These are phyloP conservation scores for Campopleginae sp. DNA, from an alignment of 2,888 invertebrate genomes.

Conservation along the genomic window DNA sequence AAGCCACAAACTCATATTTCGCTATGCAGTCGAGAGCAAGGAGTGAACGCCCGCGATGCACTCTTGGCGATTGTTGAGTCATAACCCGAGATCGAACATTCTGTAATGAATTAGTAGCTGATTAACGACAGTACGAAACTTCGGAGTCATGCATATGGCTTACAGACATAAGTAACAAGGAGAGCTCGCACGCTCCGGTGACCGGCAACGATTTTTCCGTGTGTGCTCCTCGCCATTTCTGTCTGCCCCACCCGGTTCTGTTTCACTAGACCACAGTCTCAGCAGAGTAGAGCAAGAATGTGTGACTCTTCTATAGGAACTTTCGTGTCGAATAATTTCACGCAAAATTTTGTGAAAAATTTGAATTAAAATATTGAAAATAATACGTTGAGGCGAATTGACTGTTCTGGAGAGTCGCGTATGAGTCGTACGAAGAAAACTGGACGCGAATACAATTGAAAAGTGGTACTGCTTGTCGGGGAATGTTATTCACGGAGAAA, in stretches of 20 bases:
- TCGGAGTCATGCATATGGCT: not conserved
- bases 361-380: not conserved
- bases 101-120: conserved; percentile 67
- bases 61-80: conserved; percentile 62
- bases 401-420: not conserved
- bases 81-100: conserved; percentile 65
- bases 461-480: not conserved
- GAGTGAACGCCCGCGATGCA: conserved; percentile 69
- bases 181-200: conserved; percentile 62
- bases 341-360: not conserved
- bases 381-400: not conserved
- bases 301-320: conserved; percentile 1
- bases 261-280: conserved; percentile 45
- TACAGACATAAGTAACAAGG: conserved; percentile 11
- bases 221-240: conserved; percentile 49
- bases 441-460: not conserved
- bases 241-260: conserved; percentile 60
- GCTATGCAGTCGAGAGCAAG: conserved; percentile 15
- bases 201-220: conserved; percentile 66
- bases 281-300: conserved; percentile 30
- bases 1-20: not conserved
- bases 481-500: conserved; percentile 11
- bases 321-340: not conserved
- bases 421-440: not conserved
- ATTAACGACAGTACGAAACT: conserved; percentile 56